A percentile compares a stretch with the other conserved stretches of the same genome.
These are phyloP conservation scores for Danio albolineatus DNA, from an alignment of 2,797 vertebrate species.

Conservation along the genomic window DNA sequence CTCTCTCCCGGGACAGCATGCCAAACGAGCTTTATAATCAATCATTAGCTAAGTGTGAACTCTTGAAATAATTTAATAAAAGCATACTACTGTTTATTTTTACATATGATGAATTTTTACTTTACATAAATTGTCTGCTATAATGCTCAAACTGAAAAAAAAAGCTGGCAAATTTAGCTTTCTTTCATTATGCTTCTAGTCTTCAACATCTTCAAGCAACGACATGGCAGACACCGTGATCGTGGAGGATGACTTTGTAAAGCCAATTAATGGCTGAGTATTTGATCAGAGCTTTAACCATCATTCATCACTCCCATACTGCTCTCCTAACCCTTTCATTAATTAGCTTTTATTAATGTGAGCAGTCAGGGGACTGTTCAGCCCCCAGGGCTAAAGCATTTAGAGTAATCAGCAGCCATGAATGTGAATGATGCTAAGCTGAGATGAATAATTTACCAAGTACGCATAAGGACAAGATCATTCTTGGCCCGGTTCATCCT, in stretches of 20 bases:
- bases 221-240: slow-evolving; percentile 27
- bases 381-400: slow-evolving; percentile 53
- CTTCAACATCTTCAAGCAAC: background rate
- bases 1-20: no score
- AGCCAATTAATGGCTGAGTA: slow-evolving; percentile 53
- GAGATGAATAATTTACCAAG: slow-evolving; percentile 57
- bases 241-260: slow-evolving; percentile 50
- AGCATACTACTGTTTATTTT: no score
- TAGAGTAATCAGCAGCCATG: slow-evolving; percentile 51
- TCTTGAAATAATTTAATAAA: no score
- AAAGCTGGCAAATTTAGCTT: no score
- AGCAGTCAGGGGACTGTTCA: slow-evolving; percentile 43
- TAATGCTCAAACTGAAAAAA: background rate
- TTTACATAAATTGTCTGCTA: background rate
- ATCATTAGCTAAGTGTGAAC: no score
- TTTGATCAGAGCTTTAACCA: slow-evolving; percentile 55
- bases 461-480: slow-evolving; percentile 39
- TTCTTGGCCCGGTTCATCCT: background rate
- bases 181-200: background rate
- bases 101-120: no score
- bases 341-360: slow-evolving; percentile 60
- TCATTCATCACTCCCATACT: slow-evolving; percentile 51
- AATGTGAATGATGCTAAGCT: slow-evolving; percentile 50
- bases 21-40: no score
- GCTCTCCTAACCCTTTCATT: slow-evolving; percentile 54